Evolutionary conservation across 2,888 invertebrate species (phyloP).

Genomic region (Caenorhabditis afra): DNA sequence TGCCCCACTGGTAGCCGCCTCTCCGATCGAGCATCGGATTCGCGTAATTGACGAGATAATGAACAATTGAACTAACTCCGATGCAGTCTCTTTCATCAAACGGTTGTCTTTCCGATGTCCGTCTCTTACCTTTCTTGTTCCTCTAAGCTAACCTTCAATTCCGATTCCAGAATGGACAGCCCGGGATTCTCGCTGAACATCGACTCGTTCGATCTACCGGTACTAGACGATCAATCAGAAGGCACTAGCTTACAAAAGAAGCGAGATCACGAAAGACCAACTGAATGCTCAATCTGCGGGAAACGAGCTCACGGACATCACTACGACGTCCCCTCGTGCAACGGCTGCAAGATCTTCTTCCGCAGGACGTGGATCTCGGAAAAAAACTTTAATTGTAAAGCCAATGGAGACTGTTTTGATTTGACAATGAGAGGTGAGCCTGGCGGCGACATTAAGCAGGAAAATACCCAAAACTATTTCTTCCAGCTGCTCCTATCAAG

Average conservation of each 20-base stretch:
- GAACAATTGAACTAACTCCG: neutral
- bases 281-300: conserved; percentile 63
- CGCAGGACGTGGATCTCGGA: conserved; percentile 52
- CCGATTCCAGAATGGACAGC: no score
- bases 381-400: conserved; percentile 38
- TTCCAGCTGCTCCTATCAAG: conserved; percentile 33
- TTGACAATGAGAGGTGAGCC: conserved; percentile 28
- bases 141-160: no score
- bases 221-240: no score
- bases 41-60: conserved; percentile 19
- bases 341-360: conserved; percentile 66
- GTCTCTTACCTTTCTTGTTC: neutral
- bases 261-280: conserved; percentile 43
- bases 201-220: no score
- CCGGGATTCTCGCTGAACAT: no score
- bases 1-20: neutral
- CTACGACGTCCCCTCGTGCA: conserved; percentile 69
- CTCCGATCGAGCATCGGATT: neutral
- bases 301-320: conserved; percentile 67
- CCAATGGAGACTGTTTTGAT: conserved; percentile 52
- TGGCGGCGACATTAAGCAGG: no score
- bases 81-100: neutral
- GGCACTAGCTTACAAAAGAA: neutral
- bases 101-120: neutral
- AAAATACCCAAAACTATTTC: no score